Conservation (phyloP, 2,113 vertebrate genomes). For the Xiphophorus hellerii region DNA sequence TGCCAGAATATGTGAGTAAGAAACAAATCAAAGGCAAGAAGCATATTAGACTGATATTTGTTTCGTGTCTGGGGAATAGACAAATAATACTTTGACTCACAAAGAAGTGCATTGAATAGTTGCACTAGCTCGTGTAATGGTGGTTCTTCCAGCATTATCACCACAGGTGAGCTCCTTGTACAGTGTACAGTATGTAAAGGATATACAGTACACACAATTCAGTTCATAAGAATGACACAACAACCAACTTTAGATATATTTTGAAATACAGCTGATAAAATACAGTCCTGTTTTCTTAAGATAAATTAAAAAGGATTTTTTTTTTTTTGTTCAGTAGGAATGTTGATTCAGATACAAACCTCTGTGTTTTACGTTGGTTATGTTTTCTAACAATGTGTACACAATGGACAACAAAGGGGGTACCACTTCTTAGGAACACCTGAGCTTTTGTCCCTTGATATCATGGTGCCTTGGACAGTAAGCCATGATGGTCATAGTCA, state of each 20-base stretch:
- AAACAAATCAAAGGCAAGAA: neutral
- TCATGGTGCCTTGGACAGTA: neutral
- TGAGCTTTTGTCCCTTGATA: neutral
- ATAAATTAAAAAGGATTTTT: neutral
- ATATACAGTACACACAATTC: no score
- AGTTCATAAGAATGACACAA: no score
- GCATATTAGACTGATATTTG: neutral
- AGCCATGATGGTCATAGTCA: neutral
- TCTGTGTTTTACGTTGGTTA: neutral
- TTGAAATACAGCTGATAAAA: neutral
- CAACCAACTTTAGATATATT: neutral
- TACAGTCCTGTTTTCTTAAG: neutral
- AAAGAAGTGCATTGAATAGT: neutral
- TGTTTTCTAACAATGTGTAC: neutral
- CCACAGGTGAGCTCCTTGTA: no score
- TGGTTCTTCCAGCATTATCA: neutral
- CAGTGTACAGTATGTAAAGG: no score
- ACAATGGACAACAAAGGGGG: no score
- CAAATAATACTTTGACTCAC: neutral
- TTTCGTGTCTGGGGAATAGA: neutral
- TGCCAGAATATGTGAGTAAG: neutral
- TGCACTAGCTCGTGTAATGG: neutral
- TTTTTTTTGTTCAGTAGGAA: neutral
- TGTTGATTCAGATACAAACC: neutral
- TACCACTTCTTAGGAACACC: neutral